A percentile compares a stretch with the other conserved stretches of the same genome.
Evolutionary conservation across 2,888 invertebrate species (phyloP).

Genomic region (Chrysina gloriosa): DNA sequence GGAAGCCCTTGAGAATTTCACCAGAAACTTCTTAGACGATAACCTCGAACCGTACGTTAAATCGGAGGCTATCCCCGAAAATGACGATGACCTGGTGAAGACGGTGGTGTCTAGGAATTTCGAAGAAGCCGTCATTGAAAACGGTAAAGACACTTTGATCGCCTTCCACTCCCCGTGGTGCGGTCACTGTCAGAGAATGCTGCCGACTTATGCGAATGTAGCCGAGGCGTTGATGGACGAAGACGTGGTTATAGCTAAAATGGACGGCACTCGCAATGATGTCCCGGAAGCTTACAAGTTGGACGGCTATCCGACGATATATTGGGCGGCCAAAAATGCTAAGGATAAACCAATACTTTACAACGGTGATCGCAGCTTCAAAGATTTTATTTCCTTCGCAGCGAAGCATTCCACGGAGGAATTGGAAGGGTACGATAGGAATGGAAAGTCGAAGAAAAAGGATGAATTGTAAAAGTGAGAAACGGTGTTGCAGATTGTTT

Average conservation of each 20-base stretch:
- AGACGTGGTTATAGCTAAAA: slow-evolving; percentile 89
- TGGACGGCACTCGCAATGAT: slow-evolving; percentile 98
- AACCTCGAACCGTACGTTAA: slow-evolving; percentile 89
- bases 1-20: slow-evolving; percentile 83
- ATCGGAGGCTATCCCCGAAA: slow-evolving; percentile 88
- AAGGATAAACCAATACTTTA: slow-evolving; percentile 81
- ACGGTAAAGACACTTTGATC: slow-evolving; percentile 87
- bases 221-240: slow-evolving; percentile 85
- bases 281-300: slow-evolving; percentile 89
- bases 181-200: slow-evolving; percentile 93
- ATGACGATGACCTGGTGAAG: slow-evolving; percentile 80
- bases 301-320: slow-evolving; percentile 93
- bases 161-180: slow-evolving; percentile 99
- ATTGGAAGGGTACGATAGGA: slow-evolving; percentile 83
- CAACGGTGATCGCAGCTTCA: slow-evolving; percentile 87
- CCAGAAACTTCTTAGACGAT: slow-evolving; percentile 80
- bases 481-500: background rate
- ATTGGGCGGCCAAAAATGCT: slow-evolving; percentile 85
- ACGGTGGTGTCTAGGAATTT: slow-evolving; percentile 95
- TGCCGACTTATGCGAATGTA: slow-evolving; percentile 91
- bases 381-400: slow-evolving; percentile 91
- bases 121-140: slow-evolving; percentile 87
- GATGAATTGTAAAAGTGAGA: slow-evolving; percentile 17
- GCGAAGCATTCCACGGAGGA: slow-evolving; percentile 86
- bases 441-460: slow-evolving; percentile 71